phyloP scores from a whole-genome alignment of 2,797 vertebrate species.

The Cossypha polioptera region DNA sequence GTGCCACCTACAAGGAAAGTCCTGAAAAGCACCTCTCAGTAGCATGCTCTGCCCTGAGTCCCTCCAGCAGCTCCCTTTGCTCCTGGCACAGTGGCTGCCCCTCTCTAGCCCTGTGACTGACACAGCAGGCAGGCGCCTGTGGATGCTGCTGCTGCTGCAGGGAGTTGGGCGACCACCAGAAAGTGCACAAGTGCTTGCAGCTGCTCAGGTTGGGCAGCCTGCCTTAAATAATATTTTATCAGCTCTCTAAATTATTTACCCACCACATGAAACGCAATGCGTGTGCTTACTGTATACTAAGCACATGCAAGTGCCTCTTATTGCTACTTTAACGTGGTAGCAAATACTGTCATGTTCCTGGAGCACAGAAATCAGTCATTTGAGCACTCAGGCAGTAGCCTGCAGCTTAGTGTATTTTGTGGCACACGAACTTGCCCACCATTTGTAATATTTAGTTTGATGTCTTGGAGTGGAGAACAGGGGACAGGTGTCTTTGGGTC shows the following conservation, averaged over 20 bases:
- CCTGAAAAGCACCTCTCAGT: neutral
- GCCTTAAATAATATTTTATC: constrained; percentile 20
- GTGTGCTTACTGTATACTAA: neutral
- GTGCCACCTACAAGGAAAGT: neutral
- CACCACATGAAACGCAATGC: accelerated
- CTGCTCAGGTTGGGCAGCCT: neutral
- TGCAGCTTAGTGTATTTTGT: neutral
- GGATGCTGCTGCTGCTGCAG: neutral
- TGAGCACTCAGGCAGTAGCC: neutral
- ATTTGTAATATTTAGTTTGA: neutral
- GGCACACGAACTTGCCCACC: neutral
- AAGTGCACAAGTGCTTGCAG: neutral
- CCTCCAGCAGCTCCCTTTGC: neutral
- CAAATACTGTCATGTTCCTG: neutral
- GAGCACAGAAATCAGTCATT: neutral
- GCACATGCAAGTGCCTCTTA: neutral
- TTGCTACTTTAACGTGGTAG: neutral
- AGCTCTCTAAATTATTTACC: constrained; percentile 16
- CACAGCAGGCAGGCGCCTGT: neutral
- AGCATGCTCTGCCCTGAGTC: neutral
- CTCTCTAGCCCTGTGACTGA: neutral
- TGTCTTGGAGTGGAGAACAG: neutral
- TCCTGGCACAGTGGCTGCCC: neutral
- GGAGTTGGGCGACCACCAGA: neutral
- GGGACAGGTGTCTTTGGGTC: neutral